These are phyloP conservation scores for Hanleya hanleyi DNA, from an alignment of 2,888 invertebrate genomes.

Conservation along the genomic window DNA sequence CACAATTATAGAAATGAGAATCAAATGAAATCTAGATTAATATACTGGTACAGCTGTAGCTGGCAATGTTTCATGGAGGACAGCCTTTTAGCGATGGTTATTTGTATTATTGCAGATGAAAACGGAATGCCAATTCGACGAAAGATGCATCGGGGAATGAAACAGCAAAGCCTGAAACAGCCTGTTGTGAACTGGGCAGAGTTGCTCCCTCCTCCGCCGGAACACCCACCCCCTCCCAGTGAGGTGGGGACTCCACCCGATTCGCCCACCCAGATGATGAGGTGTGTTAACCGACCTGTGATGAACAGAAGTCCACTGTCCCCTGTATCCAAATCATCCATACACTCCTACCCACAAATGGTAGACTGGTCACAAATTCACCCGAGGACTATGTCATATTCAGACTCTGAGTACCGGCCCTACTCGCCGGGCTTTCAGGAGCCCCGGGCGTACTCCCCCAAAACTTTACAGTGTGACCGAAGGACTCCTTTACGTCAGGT, in stretches of 20 bases:
- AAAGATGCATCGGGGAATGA: constrained; percentile 42
- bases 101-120: constrained; percentile 59
- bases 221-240: constrained; percentile 73
- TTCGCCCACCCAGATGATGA: constrained; percentile 33
- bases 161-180: constrained; percentile 51
- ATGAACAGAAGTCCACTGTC: constrained; percentile 56
- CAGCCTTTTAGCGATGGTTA: no score
- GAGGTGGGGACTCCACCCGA: constrained; percentile 66
- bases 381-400: constrained; percentile 7
- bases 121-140: constrained; percentile 61
- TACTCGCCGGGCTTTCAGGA: constrained; percentile 14
- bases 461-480: constrained; percentile 20
- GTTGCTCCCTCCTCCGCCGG: constrained; percentile 74
- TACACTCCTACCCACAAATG: constrained; percentile 49
- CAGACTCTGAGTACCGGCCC: constrained; percentile 7
- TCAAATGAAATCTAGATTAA: no score
- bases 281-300: constrained; percentile 9
- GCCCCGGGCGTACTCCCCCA: constrained; percentile 49
- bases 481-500: not conserved
- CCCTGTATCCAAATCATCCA: constrained; percentile 63
- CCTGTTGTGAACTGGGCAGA: constrained; percentile 70
- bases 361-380: constrained; percentile 8
- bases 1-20: no score
- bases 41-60: no score
- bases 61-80: no score